Base-by-base conservation (phyloP, 2,113 vertebrate genomes). In the Axis porcinus region DNA sequence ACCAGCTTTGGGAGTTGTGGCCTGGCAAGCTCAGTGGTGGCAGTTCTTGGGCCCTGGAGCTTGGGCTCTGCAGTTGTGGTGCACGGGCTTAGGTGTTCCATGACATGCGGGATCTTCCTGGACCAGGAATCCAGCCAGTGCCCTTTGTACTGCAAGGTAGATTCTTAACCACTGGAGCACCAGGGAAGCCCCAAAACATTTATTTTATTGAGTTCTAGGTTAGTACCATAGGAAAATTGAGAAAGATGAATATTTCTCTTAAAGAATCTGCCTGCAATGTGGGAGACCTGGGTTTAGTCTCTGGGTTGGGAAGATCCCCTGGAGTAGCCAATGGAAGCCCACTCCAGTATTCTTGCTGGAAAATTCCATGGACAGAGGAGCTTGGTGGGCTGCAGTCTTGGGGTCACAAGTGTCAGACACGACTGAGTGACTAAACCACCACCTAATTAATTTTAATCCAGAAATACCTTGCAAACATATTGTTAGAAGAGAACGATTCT, bases 131-230 rank as follows among this genome's bases (percentile, higher is more conserved):
- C 36, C 6, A 43, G 2, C 12, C 70, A 27, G 70, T 76, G 70
- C 70, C 70, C 23, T 43, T 76, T 43, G 36, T 76, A 43, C 0
- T 43, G 40, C 23, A 76, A 43, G 70, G 40, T 23, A 43, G 40
- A 43, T 43, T 76, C 40, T 43, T 27, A 43, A 43, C 70, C 70
- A 25, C 40, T 76, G 40, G 36, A 43, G 36, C 40, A 27, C 40
- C 36, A 43, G 70, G 23, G n/a, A 5, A 0, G 6, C 70, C 40
- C 40, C 1, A 0, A 60, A 76, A 84, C 17, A 2, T 19, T 3
- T 6, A 10, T 86, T 78, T 50, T 58, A 12, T 14, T 62, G 43
- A 40, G 7, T 36, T 84, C 1, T 62, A n/a, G 40, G 19, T 27
- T 62, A 30, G 5, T 33, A 6, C 15, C 40, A 30, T 10, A 47